These are phyloP conservation scores for Cyprinodon brontotheroides DNA, from an alignment of 2,113 vertebrate species.

Conservation along the genomic window DNA sequence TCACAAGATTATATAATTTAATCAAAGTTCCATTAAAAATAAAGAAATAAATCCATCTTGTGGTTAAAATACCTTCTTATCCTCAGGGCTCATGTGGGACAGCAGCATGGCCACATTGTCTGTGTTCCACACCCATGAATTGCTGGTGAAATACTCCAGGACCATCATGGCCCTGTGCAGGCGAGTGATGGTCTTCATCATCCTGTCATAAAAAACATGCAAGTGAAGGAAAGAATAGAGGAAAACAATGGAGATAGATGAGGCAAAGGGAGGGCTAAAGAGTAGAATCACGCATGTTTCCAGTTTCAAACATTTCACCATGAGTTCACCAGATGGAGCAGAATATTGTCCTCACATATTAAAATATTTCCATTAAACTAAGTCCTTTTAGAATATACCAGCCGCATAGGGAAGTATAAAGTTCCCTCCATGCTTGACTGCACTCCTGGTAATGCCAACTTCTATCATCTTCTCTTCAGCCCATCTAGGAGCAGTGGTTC, in stretches of 20 bases:
- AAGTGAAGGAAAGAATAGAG: background rate
- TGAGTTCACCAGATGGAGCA: background rate
- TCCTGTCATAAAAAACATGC: constrained; percentile 68
- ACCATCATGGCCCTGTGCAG: constrained; percentile 96
- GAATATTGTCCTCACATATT: background rate
- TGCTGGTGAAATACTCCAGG: constrained; percentile 96
- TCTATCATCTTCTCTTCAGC: background rate
- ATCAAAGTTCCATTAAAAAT: too few species aligned
- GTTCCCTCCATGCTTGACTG: background rate
- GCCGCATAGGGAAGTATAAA: background rate
- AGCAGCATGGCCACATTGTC: constrained; percentile 94
- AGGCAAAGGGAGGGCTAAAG: background rate
- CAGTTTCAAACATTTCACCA: background rate
- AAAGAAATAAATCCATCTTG: too few species aligned
- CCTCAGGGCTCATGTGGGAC: constrained; percentile 87
- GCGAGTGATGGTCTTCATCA: constrained; percentile 98
- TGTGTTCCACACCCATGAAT: constrained; percentile 97
- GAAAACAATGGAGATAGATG: background rate
- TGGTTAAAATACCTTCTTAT: constrained; percentile 85
- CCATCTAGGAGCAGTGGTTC: background rate
- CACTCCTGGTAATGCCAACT: background rate
- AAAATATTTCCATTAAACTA: background rate
- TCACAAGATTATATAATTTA: too few species aligned
- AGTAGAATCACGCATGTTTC: constrained; percentile 5
- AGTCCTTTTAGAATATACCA: background rate